Base-by-base conservation (phyloP, 2,888 invertebrate species). In the Ommatoiulus sabulosus region DNA sequence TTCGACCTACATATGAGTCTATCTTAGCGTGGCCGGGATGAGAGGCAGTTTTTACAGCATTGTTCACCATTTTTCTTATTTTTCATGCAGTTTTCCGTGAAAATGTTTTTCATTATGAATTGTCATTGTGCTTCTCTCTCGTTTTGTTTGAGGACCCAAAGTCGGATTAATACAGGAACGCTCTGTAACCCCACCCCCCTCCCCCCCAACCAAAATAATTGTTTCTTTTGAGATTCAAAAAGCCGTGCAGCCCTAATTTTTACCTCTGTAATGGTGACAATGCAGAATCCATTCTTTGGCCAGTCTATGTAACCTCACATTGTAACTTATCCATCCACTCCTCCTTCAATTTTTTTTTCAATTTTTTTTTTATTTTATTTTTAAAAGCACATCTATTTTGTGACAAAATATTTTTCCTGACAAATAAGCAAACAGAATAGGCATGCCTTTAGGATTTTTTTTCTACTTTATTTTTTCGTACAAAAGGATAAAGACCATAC, bases 391-490 rank as follows among this genome's bases (percentile, higher is more conserved):
- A 80, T 80, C 80, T 80, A 80, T 80, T 80, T 80, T 80, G 80
- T 80, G 80, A 80, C 80, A 80, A 80, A 80, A 80, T 80, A 80
- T 80, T 80, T 80, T 80, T 80, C 80, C 80, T 80, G 80, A 80
- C 80, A 80, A 80, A 80, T 80, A 80, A 80, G 80, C 80, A 80
- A 80, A 80, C 35, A 80, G 80, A 80, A 80, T 35, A 80, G 80
- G 24, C 80, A 80, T 80, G 24, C 80, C 80, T 80, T 35, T 15
- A 3, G 6, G 17, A 5, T 63, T 12, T 80, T 80, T 72, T 72
- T 72, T 72, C 35, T 35, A 35, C 35, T 35, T 35, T 35, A 35
- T 35, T 35, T 35, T 17, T n/a, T 17, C 7, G 57, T 8, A 80
- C 80, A 80, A 80, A 80, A 80, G 80, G 80, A 80, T 80, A 80